Base-by-base conservation (phyloP, 2,888 invertebrate species). In the Neria commutata region DNA sequence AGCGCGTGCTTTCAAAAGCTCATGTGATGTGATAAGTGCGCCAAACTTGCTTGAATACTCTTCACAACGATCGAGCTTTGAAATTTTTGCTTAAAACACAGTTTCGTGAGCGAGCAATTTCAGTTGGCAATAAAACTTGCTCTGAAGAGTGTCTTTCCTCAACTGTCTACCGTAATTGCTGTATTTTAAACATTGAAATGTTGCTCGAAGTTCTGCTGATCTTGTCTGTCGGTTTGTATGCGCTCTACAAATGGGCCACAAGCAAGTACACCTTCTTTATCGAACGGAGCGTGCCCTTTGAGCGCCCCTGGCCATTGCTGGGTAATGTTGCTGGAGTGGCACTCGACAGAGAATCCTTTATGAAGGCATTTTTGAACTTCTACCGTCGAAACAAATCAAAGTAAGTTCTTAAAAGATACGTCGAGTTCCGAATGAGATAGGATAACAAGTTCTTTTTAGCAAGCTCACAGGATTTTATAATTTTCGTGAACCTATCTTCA, bases 401-500 rank as follows among this genome's bases (percentile, higher is more conserved):
- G 72, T 74, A 45, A 65, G 72, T 62, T 11, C 16, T 17, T 6
- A 1, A 8, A n/a, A 40, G 1, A 40, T 40, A 40, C 19, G 17
- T n/a, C 16, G 5, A 40, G 5, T 8, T n/a, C n/a, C n/a, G n/a
- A n/a, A n/a, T n/a, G n/a, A n/a, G n/a, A n/a, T n/a, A n/a, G n/a
- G n/a, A n/a, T n/a, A n/a, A n/a, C n/a, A n/a, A n/a, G n/a, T 21
- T 46, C 23, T 50, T 46, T 26, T 23, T 68, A 73, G 11, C 61
- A 84, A 84, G 64, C 82, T 84, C 45, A 61, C 64, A 37, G 77
- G 77, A 1, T 56, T 65, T 1, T 72, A 70, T 29, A 71, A 70
- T 42, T 65, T 70, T 10, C 60, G 62, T 0, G 58, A 34, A 2
- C 73, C 74, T 0, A 10, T 66, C 1, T 57, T 69, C n/a, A 8